Conservation (phyloP, 2,797 vertebrate species). For the Gorsachius magnificus region DNA sequence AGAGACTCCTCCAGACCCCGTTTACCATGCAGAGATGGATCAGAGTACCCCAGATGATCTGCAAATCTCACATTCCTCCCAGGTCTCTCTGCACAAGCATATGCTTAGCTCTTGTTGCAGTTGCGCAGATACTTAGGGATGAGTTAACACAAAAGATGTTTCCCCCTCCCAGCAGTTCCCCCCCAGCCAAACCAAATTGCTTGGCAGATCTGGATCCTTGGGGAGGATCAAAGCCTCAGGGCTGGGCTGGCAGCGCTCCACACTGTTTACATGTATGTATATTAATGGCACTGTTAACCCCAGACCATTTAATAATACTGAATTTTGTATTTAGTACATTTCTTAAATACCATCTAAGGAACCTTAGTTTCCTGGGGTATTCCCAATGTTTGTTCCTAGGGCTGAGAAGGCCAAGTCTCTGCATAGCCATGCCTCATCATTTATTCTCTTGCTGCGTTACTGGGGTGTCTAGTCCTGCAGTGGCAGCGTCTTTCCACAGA, state of each 20-base stretch:
- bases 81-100: neutral
- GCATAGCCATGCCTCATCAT: rapidly evolving
- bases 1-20: neutral
- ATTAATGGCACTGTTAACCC: neutral
- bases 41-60: neutral
- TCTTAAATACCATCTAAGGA: constrained; percentile 18
- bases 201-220: neutral
- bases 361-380: constrained; percentile 13
- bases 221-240: neutral
- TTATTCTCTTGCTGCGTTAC: neutral
- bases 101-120: neutral
- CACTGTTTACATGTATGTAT: neutral
- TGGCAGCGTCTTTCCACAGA: neutral
- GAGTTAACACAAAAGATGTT: neutral
- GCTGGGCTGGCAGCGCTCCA: neutral
- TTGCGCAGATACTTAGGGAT: neutral
- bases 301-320: neutral
- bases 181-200: neutral
- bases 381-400: neutral
- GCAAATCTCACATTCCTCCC: neutral
- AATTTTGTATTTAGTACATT: neutral
- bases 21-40: neutral
- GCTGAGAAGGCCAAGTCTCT: neutral
- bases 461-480: neutral
- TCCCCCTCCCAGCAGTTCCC: neutral